Percentiles rank a stretch among this genome's conserved stretches.
These are phyloP conservation scores for Percopsis transmontana DNA, from an alignment of 2,113 vertebrate species.

Conservation along the genomic window DNA sequence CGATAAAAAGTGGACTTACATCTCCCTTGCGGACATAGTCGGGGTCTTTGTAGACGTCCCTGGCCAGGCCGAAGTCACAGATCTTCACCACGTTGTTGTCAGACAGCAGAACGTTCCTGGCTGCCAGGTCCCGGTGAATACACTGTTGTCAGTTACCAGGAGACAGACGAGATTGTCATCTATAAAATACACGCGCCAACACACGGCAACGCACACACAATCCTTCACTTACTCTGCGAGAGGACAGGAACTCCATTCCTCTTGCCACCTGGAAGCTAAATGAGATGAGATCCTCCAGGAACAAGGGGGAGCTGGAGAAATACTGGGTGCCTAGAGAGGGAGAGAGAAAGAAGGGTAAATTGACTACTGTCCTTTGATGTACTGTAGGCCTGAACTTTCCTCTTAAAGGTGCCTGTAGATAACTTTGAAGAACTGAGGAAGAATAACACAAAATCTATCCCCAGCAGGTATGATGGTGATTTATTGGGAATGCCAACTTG, in stretches of 20 bases:
- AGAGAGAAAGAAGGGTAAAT: not conserved
- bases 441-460: too few species aligned
- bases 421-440: not conserved
- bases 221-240: slow-evolving; percentile 84
- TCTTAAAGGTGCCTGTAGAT: not conserved
- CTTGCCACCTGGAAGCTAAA: slow-evolving; percentile 96
- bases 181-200: slow-evolving; percentile 1
- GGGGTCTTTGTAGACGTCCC: slow-evolving; percentile 94
- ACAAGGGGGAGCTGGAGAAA: slow-evolving; percentile 70
- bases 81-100: slow-evolving; percentile 97
- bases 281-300: slow-evolving; percentile 91
- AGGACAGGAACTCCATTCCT: slow-evolving; percentile 96
- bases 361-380: too few species aligned
- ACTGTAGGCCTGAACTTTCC: too few species aligned
- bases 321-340: slow-evolving; percentile 33
- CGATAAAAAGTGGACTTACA: slow-evolving; percentile 77
- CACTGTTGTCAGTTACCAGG: slow-evolving; percentile 74
- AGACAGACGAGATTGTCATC: slow-evolving; percentile 5
- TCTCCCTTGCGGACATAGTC: slow-evolving; percentile 96
- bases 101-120: slow-evolving; percentile 91
- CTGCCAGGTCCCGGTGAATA: slow-evolving; percentile 94
- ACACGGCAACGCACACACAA: not conserved
- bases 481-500: too few species aligned
- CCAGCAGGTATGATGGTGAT: too few species aligned
- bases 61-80: slow-evolving; percentile 93